A percentile compares a stretch with the other conserved stretches of the same genome.
phyloP scores from a whole-genome alignment of 2,888 invertebrate genomes.

The Synanthedon andrenaeformis region DNA sequence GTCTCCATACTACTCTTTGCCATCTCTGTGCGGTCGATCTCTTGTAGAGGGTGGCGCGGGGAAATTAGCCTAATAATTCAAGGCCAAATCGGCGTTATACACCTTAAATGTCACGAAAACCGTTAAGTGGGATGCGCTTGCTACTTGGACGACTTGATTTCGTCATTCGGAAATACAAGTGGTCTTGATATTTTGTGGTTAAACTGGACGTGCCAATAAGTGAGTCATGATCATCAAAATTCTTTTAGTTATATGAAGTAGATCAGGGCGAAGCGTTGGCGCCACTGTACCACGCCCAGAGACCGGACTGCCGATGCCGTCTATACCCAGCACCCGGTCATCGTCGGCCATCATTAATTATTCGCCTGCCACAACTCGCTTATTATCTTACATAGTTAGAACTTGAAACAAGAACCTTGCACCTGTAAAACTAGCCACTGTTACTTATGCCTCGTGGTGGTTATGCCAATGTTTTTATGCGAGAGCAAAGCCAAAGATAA shows the following conservation, averaged over 20 bases:
- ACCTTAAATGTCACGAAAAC: slow-evolving; percentile 49
- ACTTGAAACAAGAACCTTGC: slow-evolving; percentile 15
- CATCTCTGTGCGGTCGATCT: too few relatives aligned
- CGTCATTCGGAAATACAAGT: slow-evolving; percentile 50
- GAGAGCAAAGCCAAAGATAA: neutral
- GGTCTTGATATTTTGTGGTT: slow-evolving; percentile 36
- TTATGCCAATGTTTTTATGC: neutral
- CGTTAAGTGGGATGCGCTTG: slow-evolving; percentile 54
- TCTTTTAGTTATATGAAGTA: slow-evolving; percentile 28
- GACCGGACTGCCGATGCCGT: slow-evolving; percentile 4
- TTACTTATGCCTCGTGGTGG: neutral
- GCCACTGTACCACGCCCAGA: slow-evolving; percentile 54
- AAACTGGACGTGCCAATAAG: slow-evolving; percentile 10
- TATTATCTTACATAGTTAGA: slow-evolving; percentile 20
- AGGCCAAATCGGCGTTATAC: too few relatives aligned
- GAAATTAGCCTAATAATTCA: too few relatives aligned
- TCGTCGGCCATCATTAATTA: slow-evolving; percentile 31
- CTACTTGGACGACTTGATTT: slow-evolving; percentile 34
- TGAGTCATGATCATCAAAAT: slow-evolving; percentile 43
- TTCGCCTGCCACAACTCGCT: slow-evolving; percentile 29
- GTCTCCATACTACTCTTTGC: too few relatives aligned
- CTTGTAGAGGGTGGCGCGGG: too few relatives aligned
- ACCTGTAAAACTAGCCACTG: slow-evolving; percentile 8
- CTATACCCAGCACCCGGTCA: slow-evolving; percentile 15
- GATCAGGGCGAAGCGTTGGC: slow-evolving; percentile 38